A percentile compares a stretch with the other conserved stretches of the same genome.
Conservation (phyloP, 2,113 vertebrate species). For the Aegotheles bennettii region DNA sequence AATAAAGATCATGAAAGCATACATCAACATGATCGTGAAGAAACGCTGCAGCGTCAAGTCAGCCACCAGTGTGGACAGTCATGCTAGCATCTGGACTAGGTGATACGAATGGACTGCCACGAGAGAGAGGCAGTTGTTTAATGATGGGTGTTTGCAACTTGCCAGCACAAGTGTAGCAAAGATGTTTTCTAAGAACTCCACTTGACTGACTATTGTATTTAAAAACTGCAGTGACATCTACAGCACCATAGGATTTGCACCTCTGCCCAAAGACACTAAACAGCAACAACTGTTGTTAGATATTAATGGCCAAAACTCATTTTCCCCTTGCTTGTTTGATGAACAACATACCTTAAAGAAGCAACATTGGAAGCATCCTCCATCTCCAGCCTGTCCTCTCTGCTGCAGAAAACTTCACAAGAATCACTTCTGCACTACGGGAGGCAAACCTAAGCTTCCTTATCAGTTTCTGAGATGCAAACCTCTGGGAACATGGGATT, state of each 20-base stretch:
- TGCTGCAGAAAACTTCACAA: slow-evolving; percentile 19
- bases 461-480: background rate
- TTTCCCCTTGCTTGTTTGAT: background rate
- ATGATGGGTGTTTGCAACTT: slow-evolving; percentile 11
- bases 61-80: slow-evolving; percentile 76
- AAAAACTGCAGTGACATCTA: background rate
- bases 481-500: background rate
- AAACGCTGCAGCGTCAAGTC: slow-evolving; percentile 90
- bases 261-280: slow-evolving; percentile 33
- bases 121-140: background rate
- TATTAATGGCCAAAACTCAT: background rate
- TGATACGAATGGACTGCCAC: slow-evolving; percentile 50
- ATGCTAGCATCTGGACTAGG: slow-evolving; percentile 82
- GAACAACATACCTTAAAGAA: slow-evolving; percentile 18
- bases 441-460: slow-evolving; percentile 4
- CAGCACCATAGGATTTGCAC: slow-evolving; percentile 21
- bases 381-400: background rate
- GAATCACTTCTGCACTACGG: background rate
- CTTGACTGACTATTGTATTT: slow-evolving; percentile 27
- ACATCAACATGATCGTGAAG: slow-evolving; percentile 95
- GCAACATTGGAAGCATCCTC: background rate
- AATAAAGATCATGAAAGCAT: slow-evolving; percentile 94
- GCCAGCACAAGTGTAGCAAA: slow-evolving; percentile 66
- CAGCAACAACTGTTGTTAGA: background rate
- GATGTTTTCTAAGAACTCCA: slow-evolving; percentile 34